Base-by-base conservation (phyloP, 1,140 invertebrate species). In the Gonatopus flavifemur region DNA sequence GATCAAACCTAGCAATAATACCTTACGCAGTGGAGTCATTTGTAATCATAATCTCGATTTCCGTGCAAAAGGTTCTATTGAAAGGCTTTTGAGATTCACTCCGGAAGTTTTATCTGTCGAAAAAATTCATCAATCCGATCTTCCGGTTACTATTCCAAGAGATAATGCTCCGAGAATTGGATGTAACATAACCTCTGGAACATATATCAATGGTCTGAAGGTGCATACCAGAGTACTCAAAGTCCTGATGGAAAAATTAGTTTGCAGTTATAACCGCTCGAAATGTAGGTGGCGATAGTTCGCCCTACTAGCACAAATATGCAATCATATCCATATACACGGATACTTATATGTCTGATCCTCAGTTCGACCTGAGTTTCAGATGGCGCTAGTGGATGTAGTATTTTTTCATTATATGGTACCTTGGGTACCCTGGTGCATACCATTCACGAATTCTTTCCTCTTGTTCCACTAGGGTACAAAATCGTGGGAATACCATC, bases 401-500 rank as follows among this genome's bases (percentile, higher is more conserved):
- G n/a, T n/a, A n/a, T n/a, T n/a, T n/a, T n/a, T n/a, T n/a, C n/a
- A n/a, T n/a, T n/a, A n/a, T n/a, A n/a, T n/a, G n/a, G n/a, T n/a
- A n/a, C n/a, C n/a, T n/a, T n/a, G n/a, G n/a, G n/a, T n/a, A n/a
- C n/a, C n/a, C n/a, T n/a, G n/a, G n/a, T n/a, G n/a, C n/a, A n/a
- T 30, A 55, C 30, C 5, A 45, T 65, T 47, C 48, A 53, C 15
- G 49, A 59, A 53, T 58, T 62, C 59, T 58, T 33, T 32, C 52
- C 49, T 1, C 28, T 3, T 12, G 55, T 67, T 1, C 54, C 47
- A 22, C 58, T 54, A 3, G 58, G 65, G 28, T 69, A 60, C 55
- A 63, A 66, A 37, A 63, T 69, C n/a, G 49, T 54, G 10, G 57
- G 65, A 61, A 48, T 45, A n/a, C 60, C 51, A 13, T 9, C 44